Evolutionary conservation across 2,113 vertebrate genomes (phyloP).

Genomic region (Odocoileus hemionus): DNA sequence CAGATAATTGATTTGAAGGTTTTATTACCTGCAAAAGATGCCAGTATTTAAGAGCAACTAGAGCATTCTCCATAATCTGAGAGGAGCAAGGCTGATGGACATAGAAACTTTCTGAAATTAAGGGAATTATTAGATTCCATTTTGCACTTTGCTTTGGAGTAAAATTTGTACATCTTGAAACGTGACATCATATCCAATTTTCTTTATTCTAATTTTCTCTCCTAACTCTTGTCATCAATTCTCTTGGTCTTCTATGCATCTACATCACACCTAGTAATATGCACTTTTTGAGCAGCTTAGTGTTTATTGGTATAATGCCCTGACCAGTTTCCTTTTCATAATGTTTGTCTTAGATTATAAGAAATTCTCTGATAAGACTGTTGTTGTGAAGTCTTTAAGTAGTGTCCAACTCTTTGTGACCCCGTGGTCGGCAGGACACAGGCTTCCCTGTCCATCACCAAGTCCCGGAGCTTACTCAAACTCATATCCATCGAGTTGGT

Average conservation of each 20-base stretch:
- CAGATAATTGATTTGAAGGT: background rate
- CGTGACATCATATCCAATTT: background rate
- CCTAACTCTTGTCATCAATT: background rate
- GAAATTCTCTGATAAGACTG: background rate
- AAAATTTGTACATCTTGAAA: background rate
- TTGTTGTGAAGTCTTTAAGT: background rate
- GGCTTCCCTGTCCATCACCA: background rate
- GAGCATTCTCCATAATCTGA: background rate
- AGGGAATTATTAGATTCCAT: background rate
- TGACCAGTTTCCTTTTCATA: background rate
- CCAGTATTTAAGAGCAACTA: background rate
- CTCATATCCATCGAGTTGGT: background rate
- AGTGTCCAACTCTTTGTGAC: background rate
- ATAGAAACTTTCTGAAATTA: background rate
- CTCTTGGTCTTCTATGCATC: background rate
- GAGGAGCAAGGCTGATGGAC: background rate
- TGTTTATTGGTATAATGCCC: background rate
- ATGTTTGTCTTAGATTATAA: background rate
- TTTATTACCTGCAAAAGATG: background rate
- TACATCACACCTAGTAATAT: background rate
- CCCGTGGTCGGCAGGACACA: background rate
- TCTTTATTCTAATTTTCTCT: background rate
- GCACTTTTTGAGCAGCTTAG: background rate
- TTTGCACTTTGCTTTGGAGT: background rate
- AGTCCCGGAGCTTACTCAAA: background rate